Evolutionary conservation across 2,888 invertebrate genomes (phyloP).

Genomic region (Sarcophaga caerulescens): DNA sequence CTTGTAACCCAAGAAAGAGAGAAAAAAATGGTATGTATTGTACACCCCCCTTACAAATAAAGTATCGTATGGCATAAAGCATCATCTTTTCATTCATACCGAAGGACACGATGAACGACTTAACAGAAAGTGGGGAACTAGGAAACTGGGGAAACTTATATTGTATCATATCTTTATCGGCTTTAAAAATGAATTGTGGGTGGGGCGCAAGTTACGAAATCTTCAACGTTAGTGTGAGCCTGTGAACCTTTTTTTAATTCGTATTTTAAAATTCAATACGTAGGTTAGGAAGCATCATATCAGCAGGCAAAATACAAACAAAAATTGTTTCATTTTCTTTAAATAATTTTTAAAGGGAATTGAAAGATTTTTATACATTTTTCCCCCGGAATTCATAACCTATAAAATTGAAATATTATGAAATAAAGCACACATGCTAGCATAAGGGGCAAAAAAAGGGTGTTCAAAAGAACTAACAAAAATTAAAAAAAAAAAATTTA

Average conservation of each 20-base stretch:
- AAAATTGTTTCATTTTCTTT: neutral
- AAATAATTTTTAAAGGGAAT: slow-evolving; percentile 46
- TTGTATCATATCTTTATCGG: slow-evolving; percentile 38
- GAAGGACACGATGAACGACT: slow-evolving; percentile 25
- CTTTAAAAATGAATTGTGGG: slow-evolving; percentile 1
- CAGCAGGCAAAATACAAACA: neutral
- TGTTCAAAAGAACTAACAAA: neutral
- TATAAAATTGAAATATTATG: slow-evolving; percentile 51
- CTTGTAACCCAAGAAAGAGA: neutral
- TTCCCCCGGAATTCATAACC: slow-evolving; percentile 14
- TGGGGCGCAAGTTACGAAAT: slow-evolving; percentile 28
- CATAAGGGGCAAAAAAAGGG: neutral
- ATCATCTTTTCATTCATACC: slow-evolving; percentile 2
- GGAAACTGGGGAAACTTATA: neutral
- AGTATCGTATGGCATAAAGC: slow-evolving; percentile 19
- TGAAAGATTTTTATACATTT: slow-evolving; percentile 23
- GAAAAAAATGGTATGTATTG: neutral
- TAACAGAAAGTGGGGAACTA: neutral
- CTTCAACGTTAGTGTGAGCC: neutral
- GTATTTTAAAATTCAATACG: neutral
- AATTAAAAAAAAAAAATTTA: neutral
- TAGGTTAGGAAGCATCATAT: neutral
- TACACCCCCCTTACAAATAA: slow-evolving; percentile 7
- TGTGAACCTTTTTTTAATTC: neutral
- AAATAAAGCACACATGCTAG: slow-evolving; percentile 29